Evolutionary conservation across 64 coral and sea anemone genomes (phyloP).

Genomic region (Hydrozoanthus tunicans): DNA sequence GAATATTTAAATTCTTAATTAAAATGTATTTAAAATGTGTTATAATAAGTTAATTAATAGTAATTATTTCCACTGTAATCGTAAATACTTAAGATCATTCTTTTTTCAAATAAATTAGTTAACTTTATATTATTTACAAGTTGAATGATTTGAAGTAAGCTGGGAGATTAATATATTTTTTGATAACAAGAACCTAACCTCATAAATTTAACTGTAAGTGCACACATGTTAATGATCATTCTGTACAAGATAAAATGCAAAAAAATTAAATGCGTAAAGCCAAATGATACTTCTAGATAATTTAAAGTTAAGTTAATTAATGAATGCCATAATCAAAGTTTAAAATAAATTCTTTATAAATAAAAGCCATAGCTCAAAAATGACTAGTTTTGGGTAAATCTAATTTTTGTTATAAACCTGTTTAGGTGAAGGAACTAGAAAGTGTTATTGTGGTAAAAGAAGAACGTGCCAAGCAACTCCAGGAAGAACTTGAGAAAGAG

Average conservation of each 20-base stretch:
- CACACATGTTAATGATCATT: background rate
- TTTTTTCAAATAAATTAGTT: too few relatives aligned
- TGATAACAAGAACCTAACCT: too few relatives aligned
- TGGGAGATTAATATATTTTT: too few relatives aligned
- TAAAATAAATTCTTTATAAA: background rate
- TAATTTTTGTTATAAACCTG: slow-evolving; percentile 4
- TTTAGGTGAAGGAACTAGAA: slow-evolving; percentile 55
- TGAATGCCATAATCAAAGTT: background rate
- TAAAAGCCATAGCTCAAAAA: background rate
- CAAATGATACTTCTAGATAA: background rate
- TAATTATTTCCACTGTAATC: background rate
- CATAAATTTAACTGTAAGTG: too few relatives aligned
- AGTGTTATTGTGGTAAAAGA: slow-evolving; percentile 41
- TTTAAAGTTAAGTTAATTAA: background rate
- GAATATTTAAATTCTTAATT: background rate
- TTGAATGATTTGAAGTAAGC: too few relatives aligned
- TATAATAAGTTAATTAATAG: background rate
- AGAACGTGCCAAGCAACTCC: slow-evolving; percentile 38
- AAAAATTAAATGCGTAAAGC: background rate
- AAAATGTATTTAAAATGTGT: background rate
- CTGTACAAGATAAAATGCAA: background rate
- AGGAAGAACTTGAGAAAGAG: slow-evolving; percentile 54
- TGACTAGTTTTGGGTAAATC: background rate
- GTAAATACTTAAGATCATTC: too few relatives aligned
- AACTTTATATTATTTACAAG: too few relatives aligned